phyloP scores from a whole-genome alignment of 2,888 invertebrate species.

The Atherix ibis region DNA sequence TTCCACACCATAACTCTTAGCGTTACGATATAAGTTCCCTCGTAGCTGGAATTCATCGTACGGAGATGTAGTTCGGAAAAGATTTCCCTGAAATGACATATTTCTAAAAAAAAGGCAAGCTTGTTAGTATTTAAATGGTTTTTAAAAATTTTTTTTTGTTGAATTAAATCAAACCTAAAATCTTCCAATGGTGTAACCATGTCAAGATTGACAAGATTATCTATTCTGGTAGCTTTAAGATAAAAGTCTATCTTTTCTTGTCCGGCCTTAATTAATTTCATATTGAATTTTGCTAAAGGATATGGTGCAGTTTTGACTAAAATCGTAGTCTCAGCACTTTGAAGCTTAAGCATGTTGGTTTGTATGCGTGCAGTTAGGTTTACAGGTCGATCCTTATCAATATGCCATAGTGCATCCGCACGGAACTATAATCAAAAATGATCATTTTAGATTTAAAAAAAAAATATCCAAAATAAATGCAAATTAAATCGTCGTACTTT shows the following conservation, averaged over 20 bases:
- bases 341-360: neutral
- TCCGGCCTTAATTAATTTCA: neutral
- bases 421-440: conserved; percentile 16
- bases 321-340: neutral
- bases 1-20: conserved; percentile 29
- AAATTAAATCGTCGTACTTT: conserved; percentile 31
- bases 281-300: neutral
- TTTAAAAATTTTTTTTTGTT: too few relatives aligned
- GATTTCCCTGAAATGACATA: too few relatives aligned
- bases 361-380: neutral
- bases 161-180: neutral
- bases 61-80: too few relatives aligned
- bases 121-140: too few relatives aligned
- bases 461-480: neutral
- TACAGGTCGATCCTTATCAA: too few relatives aligned
- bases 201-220: conserved; percentile 27
- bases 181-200: conserved; percentile 27
- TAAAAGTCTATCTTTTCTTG: conserved; percentile 20
- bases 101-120: too few relatives aligned
- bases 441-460: neutral
- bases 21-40: conserved; percentile 33
- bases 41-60: conserved; percentile 23
- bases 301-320: neutral
- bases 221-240: conserved; percentile 21
- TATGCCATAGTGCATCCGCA: conserved; percentile 14